phyloP scores from a whole-genome alignment of 2,888 invertebrate genomes.

The Acanthosepion esculentum region DNA sequence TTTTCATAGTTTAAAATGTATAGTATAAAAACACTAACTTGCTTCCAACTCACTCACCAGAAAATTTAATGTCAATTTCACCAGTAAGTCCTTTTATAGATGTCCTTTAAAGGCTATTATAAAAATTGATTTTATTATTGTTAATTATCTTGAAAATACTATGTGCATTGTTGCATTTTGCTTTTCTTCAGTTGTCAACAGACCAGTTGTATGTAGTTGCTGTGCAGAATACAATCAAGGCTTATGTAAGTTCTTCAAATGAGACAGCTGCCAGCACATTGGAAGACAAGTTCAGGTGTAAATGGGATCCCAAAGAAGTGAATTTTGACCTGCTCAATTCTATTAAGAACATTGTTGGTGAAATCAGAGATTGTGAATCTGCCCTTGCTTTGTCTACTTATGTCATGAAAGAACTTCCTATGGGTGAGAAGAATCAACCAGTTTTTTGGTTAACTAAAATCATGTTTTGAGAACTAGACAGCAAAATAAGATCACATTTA shows the following conservation, averaged over 20 bases:
- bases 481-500: no score
- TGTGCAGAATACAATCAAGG: constrained; percentile 65
- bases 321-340: constrained; percentile 58
- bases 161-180: constrained; percentile 14
- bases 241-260: constrained; percentile 56
- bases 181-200: constrained; percentile 56
- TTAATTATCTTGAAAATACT: neutral
- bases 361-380: constrained; percentile 62
- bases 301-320: constrained; percentile 62
- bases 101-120: no score
- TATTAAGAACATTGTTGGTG: constrained; percentile 58
- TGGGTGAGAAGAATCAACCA: constrained; percentile 60
- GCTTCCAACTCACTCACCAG: no score
- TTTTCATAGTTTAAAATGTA: no score
- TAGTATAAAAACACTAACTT: no score
- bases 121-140: no score
- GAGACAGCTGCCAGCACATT: constrained; percentile 50
- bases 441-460: no score
- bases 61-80: no score
- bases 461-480: no score
- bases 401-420: constrained; percentile 66
- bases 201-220: constrained; percentile 65
- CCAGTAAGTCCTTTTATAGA: no score
- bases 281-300: constrained; percentile 60
- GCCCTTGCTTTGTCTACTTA: constrained; percentile 66